A percentile compares a stretch with the other conserved stretches of the same genome.
phyloP scores from a whole-genome alignment of 2,888 invertebrate genomes.

The Eledona agricola region DNA sequence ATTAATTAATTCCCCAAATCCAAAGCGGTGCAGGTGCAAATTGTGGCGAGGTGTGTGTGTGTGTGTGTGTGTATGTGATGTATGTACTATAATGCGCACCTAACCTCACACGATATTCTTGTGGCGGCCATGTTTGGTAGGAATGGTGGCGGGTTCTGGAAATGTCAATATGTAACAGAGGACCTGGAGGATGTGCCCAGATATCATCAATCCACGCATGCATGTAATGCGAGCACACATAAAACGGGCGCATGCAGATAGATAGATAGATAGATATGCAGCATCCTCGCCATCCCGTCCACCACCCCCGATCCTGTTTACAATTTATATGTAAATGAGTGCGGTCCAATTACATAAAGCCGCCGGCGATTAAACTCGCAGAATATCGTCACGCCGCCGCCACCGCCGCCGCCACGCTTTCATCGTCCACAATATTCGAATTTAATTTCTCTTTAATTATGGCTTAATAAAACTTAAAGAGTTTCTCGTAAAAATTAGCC shows the following conservation, averaged over 20 bases:
- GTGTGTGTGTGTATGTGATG: no score
- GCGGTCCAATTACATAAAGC: constrained; percentile 49
- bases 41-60: no score
- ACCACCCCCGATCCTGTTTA: constrained; percentile 42
- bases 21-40: no score
- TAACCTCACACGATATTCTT: no score
- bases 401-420: constrained; percentile 23
- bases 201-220: constrained; percentile 14
- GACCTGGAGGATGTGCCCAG: constrained; percentile 5
- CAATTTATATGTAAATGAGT: constrained; percentile 55
- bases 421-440: constrained; percentile 34
- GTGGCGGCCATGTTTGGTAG: no score
- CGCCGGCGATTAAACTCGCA: constrained; percentile 38
- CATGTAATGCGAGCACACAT: constrained; percentile 18
- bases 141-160: no score
- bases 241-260: constrained; percentile 40
- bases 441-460: constrained; percentile 38
- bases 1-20: no score
- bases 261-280: no score
- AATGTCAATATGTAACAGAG: no score
- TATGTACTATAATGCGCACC: no score
- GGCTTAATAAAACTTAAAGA: constrained; percentile 35
- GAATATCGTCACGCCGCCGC: constrained; percentile 31
- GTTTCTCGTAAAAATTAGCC: constrained; percentile 29
- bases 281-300: constrained; percentile 7